These are phyloP conservation scores for Clarias platycephalus DNA, from an alignment of 2,797 vertebrate genomes.

Conservation along the genomic window DNA sequence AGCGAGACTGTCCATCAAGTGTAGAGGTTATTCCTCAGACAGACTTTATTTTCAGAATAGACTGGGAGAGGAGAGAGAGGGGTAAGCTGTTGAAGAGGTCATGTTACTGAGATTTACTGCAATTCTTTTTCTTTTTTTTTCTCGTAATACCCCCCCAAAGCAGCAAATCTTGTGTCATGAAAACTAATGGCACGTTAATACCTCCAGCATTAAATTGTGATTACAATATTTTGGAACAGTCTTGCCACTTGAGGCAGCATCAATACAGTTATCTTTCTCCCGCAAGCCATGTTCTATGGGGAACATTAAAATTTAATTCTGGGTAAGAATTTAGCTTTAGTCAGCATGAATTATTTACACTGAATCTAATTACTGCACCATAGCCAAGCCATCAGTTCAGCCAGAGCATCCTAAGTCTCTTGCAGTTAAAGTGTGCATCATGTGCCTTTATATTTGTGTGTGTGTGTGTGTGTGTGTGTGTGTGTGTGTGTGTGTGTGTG, in stretches of 20 bases:
- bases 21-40: neutral
- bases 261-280: constrained; percentile 52
- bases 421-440: constrained; percentile 32
- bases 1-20: neutral
- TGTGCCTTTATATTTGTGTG: neutral
- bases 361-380: constrained; percentile 69
- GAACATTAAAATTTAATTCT: constrained; percentile 66
- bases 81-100: constrained; percentile 30
- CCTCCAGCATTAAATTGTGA: constrained; percentile 35
- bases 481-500: neutral
- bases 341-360: constrained; percentile 75
- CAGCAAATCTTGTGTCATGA: constrained; percentile 22
- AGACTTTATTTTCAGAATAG: constrained; percentile 22
- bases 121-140: constrained; percentile 12
- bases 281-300: constrained; percentile 50
- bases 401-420: constrained; percentile 40
- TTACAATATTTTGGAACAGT: constrained; percentile 40
- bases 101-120: constrained; percentile 24
- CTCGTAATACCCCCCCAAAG: neutral
- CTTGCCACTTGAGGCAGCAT: constrained; percentile 47
- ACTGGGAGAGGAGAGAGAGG: neutral
- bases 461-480: neutral
- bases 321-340: constrained; percentile 70
- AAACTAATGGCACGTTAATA: constrained; percentile 27
- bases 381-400: constrained; percentile 34